These are phyloP conservation scores for Macrosoma leucophasiata DNA, from an alignment of 2,888 invertebrate species.

Conservation along the genomic window DNA sequence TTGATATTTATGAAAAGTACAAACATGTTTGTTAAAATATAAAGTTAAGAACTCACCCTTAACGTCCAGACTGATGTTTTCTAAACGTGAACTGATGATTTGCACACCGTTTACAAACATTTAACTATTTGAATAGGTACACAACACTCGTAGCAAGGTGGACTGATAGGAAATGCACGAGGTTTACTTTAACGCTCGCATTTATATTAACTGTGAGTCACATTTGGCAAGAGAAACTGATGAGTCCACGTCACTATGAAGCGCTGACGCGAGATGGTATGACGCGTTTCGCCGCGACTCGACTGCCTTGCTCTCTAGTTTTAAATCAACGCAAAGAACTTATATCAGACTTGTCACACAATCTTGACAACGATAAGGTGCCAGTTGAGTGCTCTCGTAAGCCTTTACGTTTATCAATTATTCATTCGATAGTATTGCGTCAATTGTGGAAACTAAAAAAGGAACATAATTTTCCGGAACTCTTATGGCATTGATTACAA, in stretches of 20 bases:
- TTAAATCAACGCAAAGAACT: neutral
- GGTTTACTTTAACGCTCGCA: slow-evolving; percentile 37
- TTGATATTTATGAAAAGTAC: neutral
- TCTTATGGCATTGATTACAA: too few relatives aligned
- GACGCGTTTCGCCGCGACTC: too few relatives aligned
- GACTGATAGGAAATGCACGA: slow-evolving; percentile 46
- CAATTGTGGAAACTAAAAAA: too few relatives aligned
- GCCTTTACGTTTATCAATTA: too few relatives aligned
- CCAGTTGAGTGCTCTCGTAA: too few relatives aligned
- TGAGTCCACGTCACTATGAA: slow-evolving; percentile 46
- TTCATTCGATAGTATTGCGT: too few relatives aligned
- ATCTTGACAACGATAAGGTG: neutral
- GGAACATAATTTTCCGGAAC: too few relatives aligned
- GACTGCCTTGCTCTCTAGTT: neutral
- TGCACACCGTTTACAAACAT: slow-evolving; percentile 63
- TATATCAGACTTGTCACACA: slow-evolving; percentile 1
- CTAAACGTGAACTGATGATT: slow-evolving; percentile 49
- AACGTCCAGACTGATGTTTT: slow-evolving; percentile 48
- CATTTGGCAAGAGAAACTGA: slow-evolving; percentile 58
- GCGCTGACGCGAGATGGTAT: slow-evolving; percentile 48
- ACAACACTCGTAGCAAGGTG: slow-evolving; percentile 22
- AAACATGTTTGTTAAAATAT: slow-evolving; percentile 7
- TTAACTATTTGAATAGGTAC: slow-evolving; percentile 29
- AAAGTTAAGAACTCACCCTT: slow-evolving; percentile 44
- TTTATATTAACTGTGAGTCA: slow-evolving; percentile 63